phyloP scores from a whole-genome alignment of 2,797 vertebrate genomes.

The Australoheros facetus region DNA sequence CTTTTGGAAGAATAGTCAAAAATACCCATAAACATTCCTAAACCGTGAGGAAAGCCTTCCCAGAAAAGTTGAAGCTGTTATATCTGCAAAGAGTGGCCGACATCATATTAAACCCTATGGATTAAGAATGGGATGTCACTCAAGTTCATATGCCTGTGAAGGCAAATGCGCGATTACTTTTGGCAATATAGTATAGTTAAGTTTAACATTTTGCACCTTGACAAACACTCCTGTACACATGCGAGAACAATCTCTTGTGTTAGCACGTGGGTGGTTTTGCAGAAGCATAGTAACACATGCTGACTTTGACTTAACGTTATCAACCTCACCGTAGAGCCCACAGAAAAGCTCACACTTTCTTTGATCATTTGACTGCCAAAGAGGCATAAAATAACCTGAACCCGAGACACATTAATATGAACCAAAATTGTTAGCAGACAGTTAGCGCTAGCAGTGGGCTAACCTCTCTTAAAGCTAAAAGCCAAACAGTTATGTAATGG shows the following conservation, averaged over 20 bases:
- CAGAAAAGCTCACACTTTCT: background rate
- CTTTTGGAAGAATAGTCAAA: too few relatives aligned
- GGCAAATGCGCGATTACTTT: too few relatives aligned
- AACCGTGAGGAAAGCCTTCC: too few relatives aligned
- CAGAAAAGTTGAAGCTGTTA: too few relatives aligned
- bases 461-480: background rate
- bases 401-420: too few relatives aligned
- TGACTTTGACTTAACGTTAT: background rate
- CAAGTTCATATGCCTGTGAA: too few relatives aligned
- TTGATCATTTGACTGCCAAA: fast-evolving
- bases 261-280: conserved; percentile 20
- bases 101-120: too few relatives aligned
- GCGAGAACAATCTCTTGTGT: background rate
- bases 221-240: background rate
- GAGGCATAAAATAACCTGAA: background rate
- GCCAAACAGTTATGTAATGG: background rate
- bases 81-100: too few relatives aligned
- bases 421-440: conserved; percentile 9
- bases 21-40: too few relatives aligned
- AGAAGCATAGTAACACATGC: background rate
- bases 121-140: too few relatives aligned
- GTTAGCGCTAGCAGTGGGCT: conserved; percentile 21
- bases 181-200: background rate
- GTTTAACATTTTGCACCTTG: background rate
- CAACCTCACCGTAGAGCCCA: background rate